Evolutionary conservation across 2,888 invertebrate species (phyloP).

Genomic region (Philhelius pedissequus): DNA sequence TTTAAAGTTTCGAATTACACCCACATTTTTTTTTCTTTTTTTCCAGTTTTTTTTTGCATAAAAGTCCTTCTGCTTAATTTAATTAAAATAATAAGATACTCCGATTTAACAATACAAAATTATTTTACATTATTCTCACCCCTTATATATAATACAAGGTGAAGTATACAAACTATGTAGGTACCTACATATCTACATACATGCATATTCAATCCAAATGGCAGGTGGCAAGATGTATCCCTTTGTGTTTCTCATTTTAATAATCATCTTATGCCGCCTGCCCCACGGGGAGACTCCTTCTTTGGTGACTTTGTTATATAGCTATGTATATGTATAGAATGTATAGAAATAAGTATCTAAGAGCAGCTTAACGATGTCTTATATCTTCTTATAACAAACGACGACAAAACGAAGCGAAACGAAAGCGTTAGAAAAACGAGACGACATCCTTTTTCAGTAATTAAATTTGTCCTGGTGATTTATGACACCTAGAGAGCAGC

Average conservation of each 20-base stretch:
- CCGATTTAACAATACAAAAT: conserved; percentile 9
- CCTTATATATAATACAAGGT: background rate
- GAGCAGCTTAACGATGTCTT: conserved; percentile 40
- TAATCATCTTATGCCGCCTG: conserved; percentile 36
- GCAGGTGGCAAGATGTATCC: conserved; percentile 59
- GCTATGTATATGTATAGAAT: background rate
- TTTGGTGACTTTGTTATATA: background rate
- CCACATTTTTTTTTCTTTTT: conserved; percentile 22
- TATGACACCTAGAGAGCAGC: conserved; percentile 69
- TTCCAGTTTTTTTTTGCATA: background rate
- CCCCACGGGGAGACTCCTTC: conserved; percentile 19
- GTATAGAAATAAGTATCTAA: background rate
- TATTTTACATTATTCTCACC: conserved; percentile 15
- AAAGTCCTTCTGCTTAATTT: conserved; percentile 59
- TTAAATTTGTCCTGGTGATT: conserved; percentile 72
- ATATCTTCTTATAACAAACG: conserved; percentile 32
- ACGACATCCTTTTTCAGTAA: conserved; percentile 70
- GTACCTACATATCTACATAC: background rate
- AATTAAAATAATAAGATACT: conserved; percentile 38
- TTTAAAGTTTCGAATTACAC: conserved; percentile 49
- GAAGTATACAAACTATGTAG: too few species aligned
- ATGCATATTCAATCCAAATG: background rate
- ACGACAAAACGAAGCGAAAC: background rate
- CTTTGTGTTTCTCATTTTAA: conserved; percentile 60
- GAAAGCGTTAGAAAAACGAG: conserved; percentile 37